A percentile compares a stretch with the other conserved stretches of the same genome.
phyloP scores from a whole-genome alignment of 1,140 invertebrate species.

The Laupala kohalensis region DNA sequence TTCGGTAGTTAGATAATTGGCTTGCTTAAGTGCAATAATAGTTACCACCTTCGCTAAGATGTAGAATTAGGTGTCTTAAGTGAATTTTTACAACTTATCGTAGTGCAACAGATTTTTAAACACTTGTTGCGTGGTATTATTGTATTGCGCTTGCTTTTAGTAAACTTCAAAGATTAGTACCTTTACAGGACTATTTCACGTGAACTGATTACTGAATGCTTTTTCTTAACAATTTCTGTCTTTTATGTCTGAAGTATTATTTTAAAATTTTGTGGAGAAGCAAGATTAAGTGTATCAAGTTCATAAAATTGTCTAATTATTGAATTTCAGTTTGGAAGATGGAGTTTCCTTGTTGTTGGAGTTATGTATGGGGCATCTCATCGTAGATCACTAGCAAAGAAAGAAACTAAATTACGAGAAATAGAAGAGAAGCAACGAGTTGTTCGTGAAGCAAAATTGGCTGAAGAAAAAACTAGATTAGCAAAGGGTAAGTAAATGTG shows the following conservation, averaged over 20 bases:
- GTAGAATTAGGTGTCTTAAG: neutral
- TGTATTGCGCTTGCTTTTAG: too few species aligned
- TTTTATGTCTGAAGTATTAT: too few species aligned
- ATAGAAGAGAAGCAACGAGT: constrained; percentile 49
- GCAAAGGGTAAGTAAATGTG: constrained; percentile 17
- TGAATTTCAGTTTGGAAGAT: constrained; percentile 49
- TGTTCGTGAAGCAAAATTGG: constrained; percentile 50
- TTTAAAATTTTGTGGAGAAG: neutral
- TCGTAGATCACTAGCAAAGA: constrained; percentile 49
- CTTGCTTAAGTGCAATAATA: neutral
- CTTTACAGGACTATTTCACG: too few species aligned
- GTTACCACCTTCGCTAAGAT: neutral
- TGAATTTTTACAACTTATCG: neutral
- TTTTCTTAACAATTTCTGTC: too few species aligned
- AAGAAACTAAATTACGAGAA: constrained; percentile 46
- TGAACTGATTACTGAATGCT: too few species aligned
- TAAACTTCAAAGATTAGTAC: too few species aligned
- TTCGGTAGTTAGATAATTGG: neutral
- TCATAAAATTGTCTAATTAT: too few species aligned
- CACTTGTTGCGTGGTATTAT: too few species aligned
- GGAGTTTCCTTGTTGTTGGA: constrained; percentile 51
- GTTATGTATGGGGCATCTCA: constrained; percentile 55
- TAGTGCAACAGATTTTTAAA: neutral
- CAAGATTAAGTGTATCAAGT: too few species aligned
- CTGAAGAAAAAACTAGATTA: constrained; percentile 40